Evolutionary conservation across 2,797 vertebrate genomes (phyloP), one percentile per base, ranked within the genome.

Genomic region (Linurgus olivaceus): DNA sequence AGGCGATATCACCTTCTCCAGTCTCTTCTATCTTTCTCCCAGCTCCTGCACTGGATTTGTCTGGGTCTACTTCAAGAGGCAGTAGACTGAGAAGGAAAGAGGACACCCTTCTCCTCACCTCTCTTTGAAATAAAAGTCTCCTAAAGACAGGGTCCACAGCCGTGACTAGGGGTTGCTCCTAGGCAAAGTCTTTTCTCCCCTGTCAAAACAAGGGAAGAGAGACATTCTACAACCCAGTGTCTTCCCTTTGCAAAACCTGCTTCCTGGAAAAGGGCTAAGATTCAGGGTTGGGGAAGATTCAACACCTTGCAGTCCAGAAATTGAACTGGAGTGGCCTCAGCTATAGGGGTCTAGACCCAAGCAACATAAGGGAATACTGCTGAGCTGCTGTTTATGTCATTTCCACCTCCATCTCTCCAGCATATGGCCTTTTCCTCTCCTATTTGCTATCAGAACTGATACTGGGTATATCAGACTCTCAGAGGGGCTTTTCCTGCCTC

Each of bases 371-470:
- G 78, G 14, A 54, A 73, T 52, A 78, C 78, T 51, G 72, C 85
- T 93, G 91, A 89, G 84, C 45, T 94, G 37, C 45, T 86, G 28
- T 95, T 79, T 66, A 66, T 88, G 93, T 73, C 40, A 90, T 93
- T 94, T 95, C 82, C 52, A 65, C 37, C 31, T 25, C 29, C 31
- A 52, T 47, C 66, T 84, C 82, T 83, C 66, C 45, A 75, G 58
- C 81, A 88, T 61, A 90, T 72, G 66, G 54, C 54, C 54, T 72
- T 68, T 84, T 44, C n/a, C 25, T 90, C n/a, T 59, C 29, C 51
- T 76, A 1, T 55, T 66, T 85, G 37, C 54, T 25, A 15, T 65
- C 54, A 73, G 71, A 79, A 42, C 48, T 37, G 37, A 71, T 48
- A 82, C 44, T 23, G 55, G 7, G 28, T 76, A 2, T 68, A 90